Evolutionary conservation across 1,140 invertebrate species (phyloP), one percentile per base, ranked within the genome.

Genomic region (Oscheius sp.): DNA sequence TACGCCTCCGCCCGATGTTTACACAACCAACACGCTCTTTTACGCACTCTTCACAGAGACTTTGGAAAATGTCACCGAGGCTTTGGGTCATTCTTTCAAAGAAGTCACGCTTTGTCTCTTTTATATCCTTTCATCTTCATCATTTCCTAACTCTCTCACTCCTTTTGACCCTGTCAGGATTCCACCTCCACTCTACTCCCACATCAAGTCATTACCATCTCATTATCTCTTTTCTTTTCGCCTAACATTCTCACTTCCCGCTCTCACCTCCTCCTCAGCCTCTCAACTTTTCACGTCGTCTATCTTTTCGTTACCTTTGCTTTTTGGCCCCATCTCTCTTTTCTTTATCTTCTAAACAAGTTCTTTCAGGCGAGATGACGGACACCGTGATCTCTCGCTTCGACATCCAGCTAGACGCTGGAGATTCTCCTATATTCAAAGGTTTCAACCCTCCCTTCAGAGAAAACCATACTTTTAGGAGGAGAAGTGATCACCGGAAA

Each of bases 401-500:
- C 42, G 75, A 76, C 29, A 76, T 76, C 36, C 67, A 76, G 20
- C 35, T 76, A 31, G 75, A 76, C 46, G 75, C 72, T 1, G 73
- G 73, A 55, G 65, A 62, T 0, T 52, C 66, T 31, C 73, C 73
- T 31, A 55, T 76, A 2, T 76, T 76, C 75, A 68, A 76, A 35
- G 75, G 71, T 36, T 10, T n/a, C n/a, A n/a, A n/a, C n/a, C n/a
- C n/a, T n/a, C n/a, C n/a, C n/a, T n/a, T n/a, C n/a, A n/a, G n/a
- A n/a, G n/a, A n/a, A n/a, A n/a, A n/a, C n/a, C n/a, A n/a, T n/a
- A n/a, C n/a, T 36, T 63, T 26, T 32, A 63, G 61, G 69, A n/a
- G 75, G 75, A n/a, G 75, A 76, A 29, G 31, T 76, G 23, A 74
- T 76, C 29, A 76, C 75, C 2, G 75, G 75, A 20, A 76, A 76